phyloP scores from a whole-genome alignment of 2,888 invertebrate genomes.

The Galeopsomyia nigrocyanea region DNA sequence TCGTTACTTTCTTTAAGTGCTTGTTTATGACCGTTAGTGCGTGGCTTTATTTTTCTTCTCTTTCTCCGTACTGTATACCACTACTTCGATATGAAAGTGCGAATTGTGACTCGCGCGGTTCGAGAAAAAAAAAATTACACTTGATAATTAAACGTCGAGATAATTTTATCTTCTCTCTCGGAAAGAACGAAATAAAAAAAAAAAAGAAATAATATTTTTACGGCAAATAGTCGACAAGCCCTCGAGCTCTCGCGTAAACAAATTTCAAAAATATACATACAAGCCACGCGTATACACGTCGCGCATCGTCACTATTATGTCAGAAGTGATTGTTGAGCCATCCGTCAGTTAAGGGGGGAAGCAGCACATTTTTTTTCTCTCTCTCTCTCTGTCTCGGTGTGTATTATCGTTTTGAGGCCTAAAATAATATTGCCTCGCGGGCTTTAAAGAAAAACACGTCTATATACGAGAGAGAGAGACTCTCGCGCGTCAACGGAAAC shows the following conservation, averaged over 20 bases:
- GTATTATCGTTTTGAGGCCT: constrained; percentile 32
- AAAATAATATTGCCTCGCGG: constrained; percentile 41
- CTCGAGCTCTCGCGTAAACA: constrained; percentile 3
- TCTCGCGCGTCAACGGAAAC: constrained; percentile 23
- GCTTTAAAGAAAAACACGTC: constrained; percentile 36
- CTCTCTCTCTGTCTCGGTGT: not conserved
- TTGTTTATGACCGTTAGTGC: constrained; percentile 28
- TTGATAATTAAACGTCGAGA: constrained; percentile 12
- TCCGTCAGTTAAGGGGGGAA: constrained; percentile 3
- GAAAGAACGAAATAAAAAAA: too few relatives aligned
- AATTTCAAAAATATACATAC: constrained; percentile 27
- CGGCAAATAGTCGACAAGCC: constrained; percentile 6
- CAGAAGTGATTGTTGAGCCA: constrained; percentile 37
- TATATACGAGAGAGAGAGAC: constrained; percentile 7
- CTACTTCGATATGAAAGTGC: too few relatives aligned
- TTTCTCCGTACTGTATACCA: too few relatives aligned
- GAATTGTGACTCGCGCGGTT: not conserved
- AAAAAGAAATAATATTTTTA: constrained; percentile 10
- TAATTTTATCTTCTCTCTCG: too few relatives aligned
- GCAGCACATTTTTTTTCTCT: constrained; percentile 6
- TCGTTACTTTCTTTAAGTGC: constrained; percentile 35
- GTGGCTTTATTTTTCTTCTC: too few relatives aligned
- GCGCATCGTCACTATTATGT: constrained; percentile 31
- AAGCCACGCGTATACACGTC: not conserved
- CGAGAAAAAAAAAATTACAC: too few relatives aligned